Percentiles rank a stretch among this genome's conserved stretches.
Evolutionary conservation across 2,113 vertebrate species (phyloP).

Genomic region (Pantherophis guttatus): DNA sequence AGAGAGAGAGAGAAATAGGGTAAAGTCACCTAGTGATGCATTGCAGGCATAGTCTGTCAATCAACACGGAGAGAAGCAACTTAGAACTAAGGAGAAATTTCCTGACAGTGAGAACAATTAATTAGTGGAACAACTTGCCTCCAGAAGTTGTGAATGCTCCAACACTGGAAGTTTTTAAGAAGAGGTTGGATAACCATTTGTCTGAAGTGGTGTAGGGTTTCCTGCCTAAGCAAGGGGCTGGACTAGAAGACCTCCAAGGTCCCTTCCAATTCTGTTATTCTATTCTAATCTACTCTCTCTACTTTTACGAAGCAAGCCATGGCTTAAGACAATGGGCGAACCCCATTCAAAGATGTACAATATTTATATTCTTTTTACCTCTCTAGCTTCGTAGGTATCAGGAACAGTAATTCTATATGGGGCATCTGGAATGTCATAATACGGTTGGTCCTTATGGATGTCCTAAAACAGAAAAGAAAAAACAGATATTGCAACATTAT

Average conservation of each 20-base stretch:
- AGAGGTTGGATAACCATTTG: no score
- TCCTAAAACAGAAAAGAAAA: slow-evolving; percentile 72
- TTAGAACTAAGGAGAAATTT: no score
- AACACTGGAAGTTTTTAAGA: no score
- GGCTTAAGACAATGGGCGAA: neutral
- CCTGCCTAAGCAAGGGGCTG: no score
- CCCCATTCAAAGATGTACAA: neutral
- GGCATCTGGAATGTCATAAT: slow-evolving; percentile 92
- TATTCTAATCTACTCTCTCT: neutral
- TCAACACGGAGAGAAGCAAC: no score
- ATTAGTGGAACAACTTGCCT: no score
- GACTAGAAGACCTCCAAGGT: no score
- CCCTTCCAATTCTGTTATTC: no score
- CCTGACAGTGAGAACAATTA: no score
- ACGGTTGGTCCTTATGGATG: slow-evolving; percentile 95
- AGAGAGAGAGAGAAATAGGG: slow-evolving; percentile 14
- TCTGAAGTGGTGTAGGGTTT: no score
- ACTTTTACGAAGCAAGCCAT: neutral
- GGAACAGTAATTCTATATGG: slow-evolving; percentile 94
- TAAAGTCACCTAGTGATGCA: neutral
- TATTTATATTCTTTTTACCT: slow-evolving; percentile 69
- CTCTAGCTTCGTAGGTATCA: slow-evolving; percentile 90
- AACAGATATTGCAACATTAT: neutral
- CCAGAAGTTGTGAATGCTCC: no score
- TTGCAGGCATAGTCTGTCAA: neutral